Evolutionary conservation across 2,797 vertebrate genomes (phyloP), one percentile per base, ranked within the genome.

Genomic region (Cryptoblepharus egeriae): DNA sequence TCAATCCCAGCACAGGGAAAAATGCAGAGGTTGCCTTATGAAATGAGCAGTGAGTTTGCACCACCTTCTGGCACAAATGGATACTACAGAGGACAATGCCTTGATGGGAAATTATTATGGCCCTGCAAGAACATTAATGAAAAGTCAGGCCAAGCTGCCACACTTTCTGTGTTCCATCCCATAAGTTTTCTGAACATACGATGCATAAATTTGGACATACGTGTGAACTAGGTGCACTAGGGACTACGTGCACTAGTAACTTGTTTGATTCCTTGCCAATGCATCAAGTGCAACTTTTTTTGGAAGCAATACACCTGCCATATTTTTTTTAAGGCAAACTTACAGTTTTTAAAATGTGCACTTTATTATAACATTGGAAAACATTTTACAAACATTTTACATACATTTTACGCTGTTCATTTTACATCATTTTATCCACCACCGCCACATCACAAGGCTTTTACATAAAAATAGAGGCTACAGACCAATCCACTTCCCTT

Each of bases 51-150:
- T 91, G 94, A 93, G 87, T 97, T 95, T 96, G 95, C 97, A 94
- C 97, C 98, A 98, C 95, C 98, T 98, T 93, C 97, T 97, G 98
- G 97, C 83, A 77, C 55, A 60, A 63, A 9, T 55, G 18, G 86
- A 91, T 92, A 96, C 87, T 87, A 89, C 85, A 89, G 78, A 10
- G 69, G 42, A 52, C 18, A 0, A 1, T 9, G 1, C 68, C 22
- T 86, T n/a, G 3, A 65, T 39, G 81, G 35, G 5, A 70, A 22
- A 32, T 60, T 30, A 15, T 30, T 37, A 72, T 0, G 0, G 10
- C 0, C 22, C 60, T 4, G 3, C 82, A 76, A 42, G 57, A 69
- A 76, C 18, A 32, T 24, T n/a, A 52, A 61, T 20, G 5, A 55
- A 16, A 77, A 52, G 22, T 57, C 39, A 9, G 28, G 37, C 28